phyloP scores from a whole-genome alignment of 2,113 vertebrate species.

The Glareola pratincola region DNA sequence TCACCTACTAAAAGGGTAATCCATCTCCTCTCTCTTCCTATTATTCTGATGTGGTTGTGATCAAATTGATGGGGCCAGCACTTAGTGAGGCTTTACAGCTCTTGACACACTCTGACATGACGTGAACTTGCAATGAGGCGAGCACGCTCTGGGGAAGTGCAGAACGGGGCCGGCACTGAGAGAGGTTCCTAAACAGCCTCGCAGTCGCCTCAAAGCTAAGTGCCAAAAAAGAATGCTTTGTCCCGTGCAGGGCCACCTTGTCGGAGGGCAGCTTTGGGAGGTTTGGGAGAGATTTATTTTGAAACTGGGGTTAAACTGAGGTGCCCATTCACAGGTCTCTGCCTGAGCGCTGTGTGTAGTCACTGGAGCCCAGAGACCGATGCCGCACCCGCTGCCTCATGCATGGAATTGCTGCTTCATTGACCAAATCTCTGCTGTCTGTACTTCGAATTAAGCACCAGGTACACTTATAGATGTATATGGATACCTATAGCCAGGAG shows the following conservation, averaged over 20 bases:
- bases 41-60: background rate
- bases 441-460: background rate
- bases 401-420: background rate
- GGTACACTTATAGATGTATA: background rate
- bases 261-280: background rate
- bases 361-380: background rate
- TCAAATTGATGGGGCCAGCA: background rate
- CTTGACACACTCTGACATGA: background rate
- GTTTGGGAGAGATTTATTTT: background rate
- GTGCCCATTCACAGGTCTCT: background rate
- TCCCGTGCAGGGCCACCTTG: background rate
- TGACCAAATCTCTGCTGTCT: background rate
- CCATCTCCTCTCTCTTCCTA: background rate
- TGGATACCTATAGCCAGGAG: background rate
- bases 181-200: background rate
- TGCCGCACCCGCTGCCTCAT: fast-evolving
- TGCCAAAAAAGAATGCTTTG: background rate
- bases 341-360: background rate
- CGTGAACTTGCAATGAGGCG: background rate
- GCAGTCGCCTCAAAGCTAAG: background rate
- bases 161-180: background rate
- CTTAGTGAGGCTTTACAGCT: background rate
- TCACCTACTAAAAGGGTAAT: background rate
- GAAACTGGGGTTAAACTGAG: background rate
- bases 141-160: background rate